phyloP scores from a whole-genome alignment of 2,888 invertebrate species.

The Andrena bucephala region DNA sequence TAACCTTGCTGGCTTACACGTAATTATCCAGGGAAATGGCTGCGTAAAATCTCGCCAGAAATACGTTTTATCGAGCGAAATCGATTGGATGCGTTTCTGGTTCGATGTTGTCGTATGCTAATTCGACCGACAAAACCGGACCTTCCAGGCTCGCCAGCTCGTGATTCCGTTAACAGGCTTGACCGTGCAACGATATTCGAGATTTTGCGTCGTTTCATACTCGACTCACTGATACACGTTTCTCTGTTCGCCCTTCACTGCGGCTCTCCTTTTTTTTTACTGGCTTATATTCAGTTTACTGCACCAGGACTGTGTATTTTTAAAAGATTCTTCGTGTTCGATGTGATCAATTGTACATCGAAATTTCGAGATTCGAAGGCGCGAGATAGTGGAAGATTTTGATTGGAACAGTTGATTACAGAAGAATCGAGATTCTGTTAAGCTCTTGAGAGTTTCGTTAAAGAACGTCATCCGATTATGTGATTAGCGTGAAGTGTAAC shows the following conservation, averaged over 20 bases:
- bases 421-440: no score
- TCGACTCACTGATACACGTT: background rate
- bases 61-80: conserved; percentile 3
- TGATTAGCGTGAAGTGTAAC: conserved; percentile 23
- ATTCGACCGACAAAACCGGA: conserved; percentile 55
- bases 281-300: background rate
- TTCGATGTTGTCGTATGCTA: conserved; percentile 46
- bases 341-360: no score
- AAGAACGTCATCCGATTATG: conserved; percentile 22
- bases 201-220: conserved; percentile 4
- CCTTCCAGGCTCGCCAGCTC: conserved; percentile 10
- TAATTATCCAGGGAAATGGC: conserved; percentile 43
- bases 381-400: no score
- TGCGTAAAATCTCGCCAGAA: conserved; percentile 10
- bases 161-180: conserved; percentile 30
- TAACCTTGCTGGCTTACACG: conserved; percentile 48
- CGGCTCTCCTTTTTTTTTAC: background rate
- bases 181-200: conserved; percentile 28
- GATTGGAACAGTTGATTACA: no score
- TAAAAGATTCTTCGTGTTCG: no score
- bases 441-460: background rate
- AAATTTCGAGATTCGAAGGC: no score
- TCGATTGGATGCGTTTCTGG: conserved; percentile 30
- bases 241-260: background rate
- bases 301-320: no score